These are phyloP conservation scores for Rhopalosiphum nymphaeae DNA, from an alignment of 2,888 invertebrate genomes.

Conservation along the genomic window DNA sequence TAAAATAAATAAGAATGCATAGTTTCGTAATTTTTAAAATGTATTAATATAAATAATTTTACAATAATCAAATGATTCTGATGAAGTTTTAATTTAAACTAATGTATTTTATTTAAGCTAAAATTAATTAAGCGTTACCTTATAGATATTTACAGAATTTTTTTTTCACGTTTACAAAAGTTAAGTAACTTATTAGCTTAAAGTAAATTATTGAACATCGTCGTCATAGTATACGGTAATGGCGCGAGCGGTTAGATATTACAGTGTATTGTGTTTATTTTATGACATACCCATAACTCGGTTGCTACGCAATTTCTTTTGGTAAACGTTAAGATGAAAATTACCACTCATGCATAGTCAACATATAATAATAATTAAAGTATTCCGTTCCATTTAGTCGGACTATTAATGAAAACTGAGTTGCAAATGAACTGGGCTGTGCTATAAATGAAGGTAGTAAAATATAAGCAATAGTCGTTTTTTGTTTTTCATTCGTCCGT, in stretches of 20 bases:
- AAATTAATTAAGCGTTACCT: neutral
- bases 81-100: neutral
- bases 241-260: neutral
- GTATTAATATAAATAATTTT: neutral
- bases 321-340: neutral
- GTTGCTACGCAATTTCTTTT: neutral
- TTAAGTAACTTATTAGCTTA: neutral
- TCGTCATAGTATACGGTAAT: neutral
- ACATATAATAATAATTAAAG: neutral
- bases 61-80: neutral
- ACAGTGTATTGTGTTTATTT: neutral
- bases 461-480: constrained; percentile 26
- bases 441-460: constrained; percentile 8
- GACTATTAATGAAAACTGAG: constrained; percentile 29
- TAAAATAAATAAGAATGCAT: neutral
- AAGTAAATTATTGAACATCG: neutral
- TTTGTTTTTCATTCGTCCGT: constrained; percentile 17
- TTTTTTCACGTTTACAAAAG: neutral
- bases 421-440: neutral
- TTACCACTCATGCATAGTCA: neutral
- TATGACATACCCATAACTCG: neutral
- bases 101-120: neutral
- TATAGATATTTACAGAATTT: no score
- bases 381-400: constrained; percentile 32
- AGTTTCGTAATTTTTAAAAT: neutral